Percentiles rank a stretch among this genome's conserved stretches.
Evolutionary conservation across 2,113 vertebrate genomes (phyloP).

Genomic region (Callopanchax toddi): DNA sequence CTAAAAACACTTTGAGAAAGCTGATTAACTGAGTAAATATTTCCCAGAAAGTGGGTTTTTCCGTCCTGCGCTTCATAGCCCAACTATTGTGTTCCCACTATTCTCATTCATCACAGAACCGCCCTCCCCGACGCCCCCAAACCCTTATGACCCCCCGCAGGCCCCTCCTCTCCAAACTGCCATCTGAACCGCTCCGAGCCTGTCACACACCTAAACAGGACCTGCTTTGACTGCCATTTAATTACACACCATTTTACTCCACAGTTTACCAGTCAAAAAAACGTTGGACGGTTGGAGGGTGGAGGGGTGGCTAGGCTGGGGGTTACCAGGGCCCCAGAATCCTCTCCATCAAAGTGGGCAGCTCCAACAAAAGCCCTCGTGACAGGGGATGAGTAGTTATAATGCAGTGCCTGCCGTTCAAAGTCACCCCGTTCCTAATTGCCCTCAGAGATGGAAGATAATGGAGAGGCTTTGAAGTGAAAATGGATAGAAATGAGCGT

Average conservation of each 20-base stretch:
- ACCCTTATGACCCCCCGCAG: slow-evolving; percentile 67
- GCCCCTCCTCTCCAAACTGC: slow-evolving; percentile 51
- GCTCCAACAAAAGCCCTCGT: slow-evolving; percentile 85
- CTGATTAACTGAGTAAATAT: slow-evolving; percentile 62
- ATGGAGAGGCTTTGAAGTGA: slow-evolving; percentile 90
- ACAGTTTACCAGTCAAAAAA: slow-evolving; percentile 89
- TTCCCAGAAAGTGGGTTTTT: slow-evolving; percentile 55
- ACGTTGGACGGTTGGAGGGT: slow-evolving; percentile 27
- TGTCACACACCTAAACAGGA: slow-evolving; percentile 86
- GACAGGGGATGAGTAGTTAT: slow-evolving; percentile 86
- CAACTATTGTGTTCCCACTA: slow-evolving; percentile 75
- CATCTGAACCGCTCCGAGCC: slow-evolving; percentile 78
- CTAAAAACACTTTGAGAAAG: neutral
- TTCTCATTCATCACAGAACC: slow-evolving; percentile 83
- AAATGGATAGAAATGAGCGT: slow-evolving; percentile 88
- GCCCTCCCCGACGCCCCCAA: slow-evolving; percentile 45
- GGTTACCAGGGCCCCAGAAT: slow-evolving; percentile 58
- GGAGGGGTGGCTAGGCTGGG: slow-evolving; percentile 3
- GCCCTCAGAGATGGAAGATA: slow-evolving; percentile 91
- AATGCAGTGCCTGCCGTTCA: slow-evolving; percentile 87
- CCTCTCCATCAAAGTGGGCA: slow-evolving; percentile 88
- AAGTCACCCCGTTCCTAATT: slow-evolving; percentile 92
- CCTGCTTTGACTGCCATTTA: slow-evolving; percentile 92
- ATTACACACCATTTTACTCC: slow-evolving; percentile 91
- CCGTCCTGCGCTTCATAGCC: slow-evolving; percentile 75